Evolutionary conservation across 2,797 vertebrate genomes (phyloP), one percentile per base, ranked within the genome.

Genomic region (Pseudomugil tenellus): DNA sequence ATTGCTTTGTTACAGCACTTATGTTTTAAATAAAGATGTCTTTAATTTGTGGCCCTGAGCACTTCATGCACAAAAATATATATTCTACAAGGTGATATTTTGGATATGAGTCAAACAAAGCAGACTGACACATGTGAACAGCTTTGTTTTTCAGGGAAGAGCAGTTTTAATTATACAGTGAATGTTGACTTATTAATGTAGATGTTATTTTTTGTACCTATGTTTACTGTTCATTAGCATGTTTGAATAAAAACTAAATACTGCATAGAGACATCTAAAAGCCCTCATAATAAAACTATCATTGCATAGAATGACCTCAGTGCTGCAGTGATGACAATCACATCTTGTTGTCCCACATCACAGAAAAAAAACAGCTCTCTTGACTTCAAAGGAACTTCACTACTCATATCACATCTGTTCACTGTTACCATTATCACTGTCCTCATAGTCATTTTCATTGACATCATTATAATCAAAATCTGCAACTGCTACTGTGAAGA

Each of bases 181-280:
- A 67, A 69, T 80, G 79, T 72, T 78, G 79, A 76, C 67, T 89
- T 87, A 89, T 87, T 87, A 70, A 89, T 85, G 64, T 8, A 49
- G 74, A 59, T 69, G 62, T 63, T 80, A 48, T 78, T 80, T 83
- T 53, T 52, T 63, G 55, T 62, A 81, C 70, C 78, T 81, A 4
- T 66, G 56, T 82, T 87, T 74, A 74, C 67, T 57, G 32, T 76
- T 89, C 69, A 81, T 83, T 78, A 68, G 59, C 28, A 77, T 64
- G 60, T 71, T 77, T 68, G 49, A 35, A 70, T 64, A 62, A 46
- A 58, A 58, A 54, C 64, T 82, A 52, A 87, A 84, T 85, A 78
- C 65, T 77, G 53, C 31, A 76, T 43, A 11, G 39, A 46, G 61
- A 58, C n/a, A 28, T 52, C 64, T 66, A 43, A 73, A 73, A 62